Conservation (phyloP, 2,888 invertebrate genomes). For the Syritta pipiens region DNA sequence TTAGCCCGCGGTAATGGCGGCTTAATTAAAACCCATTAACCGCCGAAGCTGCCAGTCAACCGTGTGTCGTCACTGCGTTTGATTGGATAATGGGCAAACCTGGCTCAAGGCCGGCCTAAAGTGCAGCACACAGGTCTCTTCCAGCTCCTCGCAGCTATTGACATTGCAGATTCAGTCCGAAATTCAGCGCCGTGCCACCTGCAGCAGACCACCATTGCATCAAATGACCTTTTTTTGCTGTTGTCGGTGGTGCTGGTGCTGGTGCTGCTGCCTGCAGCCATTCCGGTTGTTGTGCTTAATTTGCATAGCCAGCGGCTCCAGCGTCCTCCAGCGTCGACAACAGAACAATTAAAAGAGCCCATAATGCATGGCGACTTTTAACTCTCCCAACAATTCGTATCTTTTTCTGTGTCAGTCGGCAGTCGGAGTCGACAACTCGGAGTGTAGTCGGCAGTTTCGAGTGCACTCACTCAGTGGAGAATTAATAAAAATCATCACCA, state of each 20-base stretch:
- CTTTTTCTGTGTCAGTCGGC: background rate
- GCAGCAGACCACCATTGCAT: background rate
- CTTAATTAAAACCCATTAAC: slow-evolving; percentile 18
- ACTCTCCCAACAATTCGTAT: slow-evolving; percentile 24
- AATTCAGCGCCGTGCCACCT: slow-evolving; percentile 18
- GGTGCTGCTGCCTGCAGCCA: no score
- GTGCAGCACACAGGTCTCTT: no score
- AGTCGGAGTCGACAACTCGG: background rate
- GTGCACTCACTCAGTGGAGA: slow-evolving; percentile 4
- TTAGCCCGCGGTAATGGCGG: background rate
- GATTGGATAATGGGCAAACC: background rate
- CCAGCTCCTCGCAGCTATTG: no score
- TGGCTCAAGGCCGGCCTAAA: slow-evolving; percentile 24
- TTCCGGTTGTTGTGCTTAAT: slow-evolving; percentile 39
- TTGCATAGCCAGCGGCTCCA: slow-evolving; percentile 20
- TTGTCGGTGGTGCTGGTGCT: no score
- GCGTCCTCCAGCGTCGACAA: background rate
- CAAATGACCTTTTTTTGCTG: slow-evolving; percentile 24
- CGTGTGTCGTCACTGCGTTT: background rate
- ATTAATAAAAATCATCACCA: slow-evolving; percentile 34
- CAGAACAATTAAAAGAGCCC: slow-evolving; percentile 47
- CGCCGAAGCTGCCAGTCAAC: background rate
- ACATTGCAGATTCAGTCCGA: background rate
- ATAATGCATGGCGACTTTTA: slow-evolving; percentile 42
- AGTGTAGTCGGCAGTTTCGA: slow-evolving; percentile 5